Evolutionary conservation across 1,140 invertebrate genomes (phyloP).

Genomic region (Bombyx mandarina): DNA sequence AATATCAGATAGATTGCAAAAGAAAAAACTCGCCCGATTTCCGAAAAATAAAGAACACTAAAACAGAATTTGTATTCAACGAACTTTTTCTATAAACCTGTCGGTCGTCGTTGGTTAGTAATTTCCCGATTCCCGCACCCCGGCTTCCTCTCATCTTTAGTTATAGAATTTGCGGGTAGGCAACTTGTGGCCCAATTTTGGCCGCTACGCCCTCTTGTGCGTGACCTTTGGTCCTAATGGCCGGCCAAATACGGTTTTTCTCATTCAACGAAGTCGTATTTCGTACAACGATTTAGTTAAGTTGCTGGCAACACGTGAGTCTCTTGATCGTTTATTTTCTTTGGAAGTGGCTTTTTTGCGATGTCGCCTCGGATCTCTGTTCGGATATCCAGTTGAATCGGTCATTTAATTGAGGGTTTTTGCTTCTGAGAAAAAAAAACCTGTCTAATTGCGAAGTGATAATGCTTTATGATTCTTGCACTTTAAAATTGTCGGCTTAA

Average conservation of each 20-base stretch:
- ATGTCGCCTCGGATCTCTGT: too few relatives aligned
- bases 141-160: slow-evolving; percentile 24
- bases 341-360: background rate
- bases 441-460: background rate
- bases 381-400: too few relatives aligned
- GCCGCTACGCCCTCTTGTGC: slow-evolving; percentile 5
- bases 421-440: background rate
- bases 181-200: slow-evolving; percentile 18
- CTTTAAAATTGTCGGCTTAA: background rate
- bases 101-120: background rate
- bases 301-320: slow-evolving; percentile 10
- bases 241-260: slow-evolving; percentile 10
- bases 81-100: slow-evolving; percentile 1
- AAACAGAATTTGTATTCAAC: background rate
- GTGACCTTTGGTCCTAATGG: slow-evolving; percentile 18
- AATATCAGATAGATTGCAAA: too few relatives aligned
- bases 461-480: background rate
- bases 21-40: too few relatives aligned
- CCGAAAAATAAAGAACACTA: too few relatives aligned
- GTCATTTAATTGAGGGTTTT: background rate
- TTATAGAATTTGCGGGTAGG: slow-evolving; percentile 21
- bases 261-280: slow-evolving; percentile 18
- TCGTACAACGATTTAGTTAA: slow-evolving; percentile 14
- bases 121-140: slow-evolving; percentile 1
- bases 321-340: background rate